Evolutionary conservation across 2,113 vertebrate species (phyloP).

Genomic region (Chrysemys picta): DNA sequence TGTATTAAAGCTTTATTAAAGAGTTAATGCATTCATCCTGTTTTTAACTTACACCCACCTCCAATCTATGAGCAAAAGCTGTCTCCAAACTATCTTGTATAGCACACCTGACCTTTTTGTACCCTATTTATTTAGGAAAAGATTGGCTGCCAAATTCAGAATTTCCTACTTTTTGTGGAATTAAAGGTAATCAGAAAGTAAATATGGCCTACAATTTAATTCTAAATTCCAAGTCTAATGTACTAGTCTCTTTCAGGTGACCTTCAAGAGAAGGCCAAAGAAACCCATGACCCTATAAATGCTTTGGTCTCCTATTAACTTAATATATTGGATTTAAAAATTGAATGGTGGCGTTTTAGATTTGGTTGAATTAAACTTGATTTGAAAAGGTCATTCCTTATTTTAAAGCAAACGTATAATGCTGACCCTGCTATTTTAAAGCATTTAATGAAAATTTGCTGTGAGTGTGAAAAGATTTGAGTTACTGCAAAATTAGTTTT

Average conservation of each 20-base stretch:
- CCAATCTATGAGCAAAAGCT: not conserved
- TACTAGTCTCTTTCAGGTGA: conserved; percentile 38
- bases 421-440: not conserved
- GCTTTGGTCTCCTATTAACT: not conserved
- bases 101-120: not conserved
- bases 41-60: conserved; percentile 34
- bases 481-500: not conserved
- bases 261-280: conserved; percentile 35
- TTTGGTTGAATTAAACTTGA: not conserved
- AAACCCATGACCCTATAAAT: not conserved
- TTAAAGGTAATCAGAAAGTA: not conserved
- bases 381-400: not conserved
- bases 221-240: conserved; percentile 24
- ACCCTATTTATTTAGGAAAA: not conserved
- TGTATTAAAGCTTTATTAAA: not conserved
- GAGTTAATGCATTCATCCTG: not conserved
- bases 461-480: not conserved
- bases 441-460: not conserved
- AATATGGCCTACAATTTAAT: conserved; percentile 12
- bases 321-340: not conserved
- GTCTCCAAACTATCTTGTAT: not conserved
- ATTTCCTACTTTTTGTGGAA: not conserved
- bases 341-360: not conserved
- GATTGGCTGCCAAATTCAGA: not conserved
- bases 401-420: not conserved